Percentiles rank a stretch among this genome's conserved stretches.
These are phyloP conservation scores for Philotrypesis tridentata DNA, from an alignment of 1,140 invertebrate species.

Conservation along the genomic window DNA sequence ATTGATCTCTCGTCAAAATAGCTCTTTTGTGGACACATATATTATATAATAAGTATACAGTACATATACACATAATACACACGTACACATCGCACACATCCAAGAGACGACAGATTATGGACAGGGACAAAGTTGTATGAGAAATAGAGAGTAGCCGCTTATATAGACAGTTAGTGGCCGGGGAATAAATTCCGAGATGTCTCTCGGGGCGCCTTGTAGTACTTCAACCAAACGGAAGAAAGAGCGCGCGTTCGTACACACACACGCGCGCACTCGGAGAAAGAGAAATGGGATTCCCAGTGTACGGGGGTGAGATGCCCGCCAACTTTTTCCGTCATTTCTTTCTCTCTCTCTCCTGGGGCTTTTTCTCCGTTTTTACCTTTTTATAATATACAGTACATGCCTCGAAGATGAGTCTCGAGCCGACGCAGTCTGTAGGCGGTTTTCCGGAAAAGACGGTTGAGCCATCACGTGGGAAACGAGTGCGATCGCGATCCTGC, in stretches of 20 bases:
- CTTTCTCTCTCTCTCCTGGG: neutral
- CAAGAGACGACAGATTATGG: neutral
- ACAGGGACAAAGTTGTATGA: neutral
- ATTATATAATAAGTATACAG: too few relatives aligned
- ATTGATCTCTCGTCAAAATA: conserved; percentile 18
- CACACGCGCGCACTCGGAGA: neutral
- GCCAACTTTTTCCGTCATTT: conserved; percentile 32
- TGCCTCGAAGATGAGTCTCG: neutral
- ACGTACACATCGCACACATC: neutral
- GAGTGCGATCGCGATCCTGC: conserved; percentile 15
- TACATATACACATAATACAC: neutral
- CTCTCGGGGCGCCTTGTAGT: conserved; percentile 11
- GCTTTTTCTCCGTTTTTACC: conserved; percentile 2
- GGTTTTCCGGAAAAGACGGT: conserved; percentile 30
- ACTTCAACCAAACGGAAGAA: conserved; percentile 26
- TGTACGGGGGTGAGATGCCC: conserved; percentile 25
- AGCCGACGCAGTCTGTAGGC: conserved; percentile 1
- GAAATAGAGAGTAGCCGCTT: conserved; percentile 28
- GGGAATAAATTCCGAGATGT: neutral
- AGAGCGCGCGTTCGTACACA: neutral
- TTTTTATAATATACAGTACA: neutral
- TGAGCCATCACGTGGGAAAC: conserved; percentile 24
- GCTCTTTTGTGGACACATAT: neutral
- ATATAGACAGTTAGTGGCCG: conserved; percentile 8
- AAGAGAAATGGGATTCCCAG: neutral